Base-by-base conservation (phyloP, 2,113 vertebrate genomes). In the Gymnorhina tibicen region DNA sequence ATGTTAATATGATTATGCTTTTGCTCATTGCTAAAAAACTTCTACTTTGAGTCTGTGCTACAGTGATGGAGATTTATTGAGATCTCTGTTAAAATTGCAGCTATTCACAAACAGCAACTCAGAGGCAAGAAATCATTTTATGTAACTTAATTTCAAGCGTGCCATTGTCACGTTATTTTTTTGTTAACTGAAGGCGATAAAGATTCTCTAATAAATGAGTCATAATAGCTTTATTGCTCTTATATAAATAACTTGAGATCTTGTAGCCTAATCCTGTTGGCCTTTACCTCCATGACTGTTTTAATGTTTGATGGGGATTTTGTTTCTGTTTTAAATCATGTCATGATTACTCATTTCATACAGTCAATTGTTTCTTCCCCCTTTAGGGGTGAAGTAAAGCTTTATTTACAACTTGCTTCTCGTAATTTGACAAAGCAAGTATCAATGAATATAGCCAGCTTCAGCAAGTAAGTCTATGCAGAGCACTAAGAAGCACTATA, bases 161-260 rank as follows among this genome's bases (percentile, higher is more conserved):
- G 52, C 89, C 26, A 53, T 84, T 13, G 1, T 89, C 60, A 67
- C 47, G 7, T 39, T 41, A 12, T 67, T 64, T 87, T 49, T 50
- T 39, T 69, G 11, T 64, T 81, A 91, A 68, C 46, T 68, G 58
- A 82, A 92, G 20, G 28, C 69, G 62, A 58, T 93, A 50, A 89
- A 85, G 70, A 50, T 85, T 95, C 39, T 66, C n/a, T 91, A 94
- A 85, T 73, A 85, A 94, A 85, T 76, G 74, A 95, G 62, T 94
- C 89, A 89, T 49, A 78, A 44, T 60, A 82, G 44, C n/a, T 46
- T 93, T 93, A 84, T 30, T 93, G 28, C 41, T 92, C 20, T 75
- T 87, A 76, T 79, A 23, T 93, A 62, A 10, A 46, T 76, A 86
- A 94, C 24, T 68, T 81, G 41, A 44, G 64, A 26, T 93, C 33